These are phyloP conservation scores for Hypercompe scribonia DNA, from an alignment of 2,888 invertebrate species.

Conservation along the genomic window DNA sequence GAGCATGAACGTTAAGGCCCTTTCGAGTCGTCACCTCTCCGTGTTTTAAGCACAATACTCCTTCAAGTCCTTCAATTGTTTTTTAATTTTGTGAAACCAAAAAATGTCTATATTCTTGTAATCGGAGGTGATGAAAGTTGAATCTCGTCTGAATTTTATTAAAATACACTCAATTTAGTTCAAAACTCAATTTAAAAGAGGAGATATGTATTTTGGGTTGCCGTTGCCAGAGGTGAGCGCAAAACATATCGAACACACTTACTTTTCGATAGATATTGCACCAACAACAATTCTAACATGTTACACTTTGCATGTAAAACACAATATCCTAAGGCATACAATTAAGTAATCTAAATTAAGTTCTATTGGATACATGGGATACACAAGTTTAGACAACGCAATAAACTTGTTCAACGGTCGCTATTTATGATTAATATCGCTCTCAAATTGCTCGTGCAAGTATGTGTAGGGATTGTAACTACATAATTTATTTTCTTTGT, in stretches of 20 bases:
- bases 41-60: neutral
- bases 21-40: neutral
- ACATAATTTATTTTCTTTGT: constrained; percentile 17
- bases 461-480: constrained; percentile 23
- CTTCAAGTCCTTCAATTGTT: too few species aligned
- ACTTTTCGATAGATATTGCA: too few species aligned
- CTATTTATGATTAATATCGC: constrained; percentile 55
- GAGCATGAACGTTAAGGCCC: neutral
- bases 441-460: constrained; percentile 47
- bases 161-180: neutral
- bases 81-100: neutral
- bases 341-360: constrained; percentile 59
- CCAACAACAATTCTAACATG: constrained; percentile 30
- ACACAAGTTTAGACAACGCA: constrained; percentile 56
- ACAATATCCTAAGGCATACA: constrained; percentile 55
- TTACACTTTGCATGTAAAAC: constrained; percentile 45
- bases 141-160: neutral
- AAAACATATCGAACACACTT: neutral
- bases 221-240: neutral
- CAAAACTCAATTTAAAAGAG: neutral
- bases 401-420: constrained; percentile 53
- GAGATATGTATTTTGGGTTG: neutral
- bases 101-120: neutral
- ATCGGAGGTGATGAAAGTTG: neutral
- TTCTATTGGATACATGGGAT: constrained; percentile 50